phyloP scores from a whole-genome alignment of 2,797 vertebrate genomes.

The Aselliscus stoliczkanus region DNA sequence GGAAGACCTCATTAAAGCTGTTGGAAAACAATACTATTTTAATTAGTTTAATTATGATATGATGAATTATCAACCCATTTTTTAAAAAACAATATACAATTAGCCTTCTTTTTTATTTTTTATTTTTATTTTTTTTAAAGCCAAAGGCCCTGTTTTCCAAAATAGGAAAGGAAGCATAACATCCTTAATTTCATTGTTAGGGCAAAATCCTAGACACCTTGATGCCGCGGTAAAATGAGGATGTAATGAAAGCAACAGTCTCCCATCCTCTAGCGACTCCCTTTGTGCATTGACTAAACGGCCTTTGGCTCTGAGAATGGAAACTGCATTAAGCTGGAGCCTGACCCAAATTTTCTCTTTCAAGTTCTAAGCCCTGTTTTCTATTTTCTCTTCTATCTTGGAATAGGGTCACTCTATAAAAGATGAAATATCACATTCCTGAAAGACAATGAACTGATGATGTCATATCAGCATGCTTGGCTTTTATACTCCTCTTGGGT shows the following conservation, averaged over 20 bases:
- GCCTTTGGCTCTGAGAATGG: conserved; percentile 37
- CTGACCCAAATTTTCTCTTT: conserved; percentile 41
- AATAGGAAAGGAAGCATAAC: conserved; percentile 77
- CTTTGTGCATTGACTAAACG: neutral
- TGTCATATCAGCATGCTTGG: neutral
- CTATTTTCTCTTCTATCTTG: conserved; percentile 34
- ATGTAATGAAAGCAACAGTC: neutral
- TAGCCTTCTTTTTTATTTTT: conserved; percentile 69
- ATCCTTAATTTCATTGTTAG: conserved; percentile 69
- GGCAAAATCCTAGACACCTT: conserved; percentile 40
- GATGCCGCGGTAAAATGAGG: neutral
- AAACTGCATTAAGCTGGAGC: conserved; percentile 55
- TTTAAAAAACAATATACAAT: conserved; percentile 82
- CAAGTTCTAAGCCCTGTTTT: conserved; percentile 46
- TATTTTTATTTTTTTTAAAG: conserved; percentile 46
- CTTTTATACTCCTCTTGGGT: neutral
- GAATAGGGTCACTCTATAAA: conserved; percentile 30
- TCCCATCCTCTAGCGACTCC: neutral
- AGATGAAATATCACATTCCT: neutral
- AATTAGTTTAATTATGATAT: conserved; percentile 87
- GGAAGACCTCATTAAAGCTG: conserved; percentile 82
- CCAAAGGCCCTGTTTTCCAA: conserved; percentile 75
- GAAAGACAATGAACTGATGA: conserved; percentile 58
- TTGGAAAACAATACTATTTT: conserved; percentile 82
- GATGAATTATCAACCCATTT: conserved; percentile 83